Base-by-base conservation (phyloP, 2,797 vertebrate species). In the Enteromius anoplus region DNA sequence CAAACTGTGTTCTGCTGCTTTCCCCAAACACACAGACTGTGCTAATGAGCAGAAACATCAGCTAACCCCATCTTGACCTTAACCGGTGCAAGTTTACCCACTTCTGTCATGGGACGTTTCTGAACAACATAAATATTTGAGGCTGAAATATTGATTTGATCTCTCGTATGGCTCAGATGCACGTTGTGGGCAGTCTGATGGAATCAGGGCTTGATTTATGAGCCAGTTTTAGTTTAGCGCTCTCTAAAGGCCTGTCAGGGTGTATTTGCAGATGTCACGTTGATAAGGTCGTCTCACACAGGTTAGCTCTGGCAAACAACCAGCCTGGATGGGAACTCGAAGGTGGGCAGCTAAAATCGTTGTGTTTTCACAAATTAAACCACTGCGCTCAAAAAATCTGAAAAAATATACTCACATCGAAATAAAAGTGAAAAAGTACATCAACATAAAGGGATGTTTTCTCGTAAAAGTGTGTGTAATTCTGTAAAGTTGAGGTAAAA, bases 201-300 rank as follows among this genome's bases (percentile, higher is more conserved):
- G 32, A 85, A 92, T 93, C 90, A 88, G 79, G 47, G 82, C 87
- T 88, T 85, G 87, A 90, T 92, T 91, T 89, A 88, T 85, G 60
- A 69, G 79, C 69, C 86, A 77, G 60, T 90, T 86, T 92, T 93
- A 89, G 80, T 87, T 91, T 91, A 89, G 80, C 82, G 89, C 89
- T 88, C 89, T 91, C 92, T 93, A 91, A 93, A 92, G 92, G 90
- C 91, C 92, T 94, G 94, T 92, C 93, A 92, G 84, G 84, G 89
- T 91, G 87, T 90, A 89, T 94, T 93, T 92, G 91, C 89, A 86
- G 83, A 91, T 88, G 87, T 89, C 80, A 80, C 75, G 86, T 47
- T 92, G 92, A 93, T 90, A 94, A 94, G 91, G 92, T 92, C 91
- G 91, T 65, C 84, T 85, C 80, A 62, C 80, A 21, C n/a, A 79